A percentile compares a stretch with the other conserved stretches of the same genome.
Conservation (phyloP, 2,888 invertebrate genomes). For the Melanostoma mellinum region DNA sequence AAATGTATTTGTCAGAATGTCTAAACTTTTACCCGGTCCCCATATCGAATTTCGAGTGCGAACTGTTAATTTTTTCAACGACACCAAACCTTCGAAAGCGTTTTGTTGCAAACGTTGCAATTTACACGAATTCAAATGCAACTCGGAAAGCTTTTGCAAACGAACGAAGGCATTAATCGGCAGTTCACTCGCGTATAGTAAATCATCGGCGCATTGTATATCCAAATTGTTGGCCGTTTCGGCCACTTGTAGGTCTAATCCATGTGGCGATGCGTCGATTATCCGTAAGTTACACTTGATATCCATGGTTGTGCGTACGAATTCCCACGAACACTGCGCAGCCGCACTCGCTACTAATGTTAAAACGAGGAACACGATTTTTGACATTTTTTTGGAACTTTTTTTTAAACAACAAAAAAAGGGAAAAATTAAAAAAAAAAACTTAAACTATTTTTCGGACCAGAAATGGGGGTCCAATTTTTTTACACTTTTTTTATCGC, state of each 20-base stretch:
- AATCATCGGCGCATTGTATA: slow-evolving; percentile 89
- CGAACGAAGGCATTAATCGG: slow-evolving; percentile 87
- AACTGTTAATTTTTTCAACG: slow-evolving; percentile 89
- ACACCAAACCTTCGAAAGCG: slow-evolving; percentile 90
- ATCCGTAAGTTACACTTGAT: slow-evolving; percentile 81
- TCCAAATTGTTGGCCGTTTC: slow-evolving; percentile 89
- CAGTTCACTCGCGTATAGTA: slow-evolving; percentile 90
- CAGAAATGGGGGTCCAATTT: slow-evolving; percentile 44
- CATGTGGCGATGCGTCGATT: slow-evolving; percentile 77
- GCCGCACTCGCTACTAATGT: slow-evolving; percentile 45
- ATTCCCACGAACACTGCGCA: slow-evolving; percentile 82
- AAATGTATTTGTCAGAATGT: slow-evolving; percentile 88
- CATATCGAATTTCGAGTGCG: slow-evolving; percentile 92
- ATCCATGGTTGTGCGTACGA: slow-evolving; percentile 81
- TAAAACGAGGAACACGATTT: slow-evolving; percentile 53
- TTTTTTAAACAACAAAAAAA: slow-evolving; percentile 9
- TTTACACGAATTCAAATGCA: slow-evolving; percentile 91
- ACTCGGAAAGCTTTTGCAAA: slow-evolving; percentile 88
- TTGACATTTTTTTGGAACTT: slow-evolving; percentile 56
- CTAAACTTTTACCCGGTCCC: slow-evolving; percentile 89
- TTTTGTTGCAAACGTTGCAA: slow-evolving; percentile 89
- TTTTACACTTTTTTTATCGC: slow-evolving; percentile 27
- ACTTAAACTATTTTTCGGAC: slow-evolving; percentile 37
- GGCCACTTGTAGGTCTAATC: slow-evolving; percentile 82
- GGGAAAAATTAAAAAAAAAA: slow-evolving; percentile 38